Conservation (phyloP, 2,113 vertebrate genomes). For the Mixornis gularis region DNA sequence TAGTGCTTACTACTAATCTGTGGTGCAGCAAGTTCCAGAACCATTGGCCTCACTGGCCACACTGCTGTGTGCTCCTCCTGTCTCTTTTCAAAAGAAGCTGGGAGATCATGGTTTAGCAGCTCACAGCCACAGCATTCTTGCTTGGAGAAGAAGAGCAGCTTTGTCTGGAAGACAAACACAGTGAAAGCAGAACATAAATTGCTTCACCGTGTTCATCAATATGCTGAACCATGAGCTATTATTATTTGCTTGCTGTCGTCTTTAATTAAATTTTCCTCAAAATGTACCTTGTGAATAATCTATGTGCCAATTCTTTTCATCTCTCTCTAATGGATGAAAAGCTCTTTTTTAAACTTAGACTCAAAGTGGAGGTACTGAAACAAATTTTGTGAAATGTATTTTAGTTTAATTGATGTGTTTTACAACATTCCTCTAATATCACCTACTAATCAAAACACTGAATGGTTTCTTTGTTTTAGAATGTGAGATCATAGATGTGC, state of each 20-base stretch:
- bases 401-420: not conserved
- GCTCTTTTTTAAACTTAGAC: not conserved
- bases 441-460: not conserved
- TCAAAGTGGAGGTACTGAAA: not conserved
- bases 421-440: not conserved
- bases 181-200: not conserved
- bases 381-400: not conserved
- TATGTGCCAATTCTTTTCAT: not conserved
- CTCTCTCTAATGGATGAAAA: not conserved
- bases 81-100: not conserved
- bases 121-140: not conserved
- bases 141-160: not conserved
- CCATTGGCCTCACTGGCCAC: too few species aligned
- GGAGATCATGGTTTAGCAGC: not conserved
- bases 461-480: not conserved
- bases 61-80: not conserved
- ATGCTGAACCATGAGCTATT: not conserved
- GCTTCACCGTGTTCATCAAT: not conserved
- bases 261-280: slow-evolving; percentile 25
- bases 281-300: not conserved
- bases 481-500: not conserved
- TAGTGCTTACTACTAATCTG: not conserved
- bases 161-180: not conserved
- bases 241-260: not conserved
- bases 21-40: not conserved